Conservation (phyloP, 1,140 invertebrate species). For the Zaprionus ornatus region DNA sequence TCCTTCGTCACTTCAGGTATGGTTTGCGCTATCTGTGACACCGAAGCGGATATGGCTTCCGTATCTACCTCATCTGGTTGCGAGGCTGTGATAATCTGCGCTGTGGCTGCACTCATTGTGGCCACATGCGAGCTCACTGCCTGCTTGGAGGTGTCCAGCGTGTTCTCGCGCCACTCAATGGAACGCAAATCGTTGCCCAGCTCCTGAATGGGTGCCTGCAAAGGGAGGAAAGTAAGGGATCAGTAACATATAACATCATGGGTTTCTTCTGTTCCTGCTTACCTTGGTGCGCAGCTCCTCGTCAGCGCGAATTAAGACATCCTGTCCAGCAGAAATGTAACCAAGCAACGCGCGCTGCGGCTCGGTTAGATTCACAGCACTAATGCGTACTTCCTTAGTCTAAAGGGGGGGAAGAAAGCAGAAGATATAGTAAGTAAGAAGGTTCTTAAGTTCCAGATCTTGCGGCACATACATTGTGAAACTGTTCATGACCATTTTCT, state of each 20-base stretch:
- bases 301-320: slow-evolving; percentile 94
- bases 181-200: slow-evolving; percentile 93
- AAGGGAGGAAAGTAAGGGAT: neutral
- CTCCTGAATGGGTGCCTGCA: slow-evolving; percentile 87
- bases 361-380: slow-evolving; percentile 91
- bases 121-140: slow-evolving; percentile 98
- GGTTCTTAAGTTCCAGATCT: neutral
- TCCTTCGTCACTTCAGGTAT: slow-evolving; percentile 97
- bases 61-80: slow-evolving; percentile 94
- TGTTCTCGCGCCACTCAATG: slow-evolving; percentile 96
- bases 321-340: slow-evolving; percentile 94
- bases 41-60: slow-evolving; percentile 97
- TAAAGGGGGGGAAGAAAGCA: slow-evolving; percentile 71
- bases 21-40: slow-evolving; percentile 98
- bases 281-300: slow-evolving; percentile 89
- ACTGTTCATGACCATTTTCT: slow-evolving; percentile 66
- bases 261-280: neutral
- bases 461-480: slow-evolving; percentile 70
- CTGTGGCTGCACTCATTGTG: slow-evolving; percentile 99
- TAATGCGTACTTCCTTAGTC: slow-evolving; percentile 94
- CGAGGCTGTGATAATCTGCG: slow-evolving; percentile 95
- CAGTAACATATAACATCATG: no score
- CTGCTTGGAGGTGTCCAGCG: slow-evolving; percentile 97
- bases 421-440: neutral
- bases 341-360: slow-evolving; percentile 95